phyloP scores from a whole-genome alignment of 2,888 invertebrate species.

The Idaea dimidiata region DNA sequence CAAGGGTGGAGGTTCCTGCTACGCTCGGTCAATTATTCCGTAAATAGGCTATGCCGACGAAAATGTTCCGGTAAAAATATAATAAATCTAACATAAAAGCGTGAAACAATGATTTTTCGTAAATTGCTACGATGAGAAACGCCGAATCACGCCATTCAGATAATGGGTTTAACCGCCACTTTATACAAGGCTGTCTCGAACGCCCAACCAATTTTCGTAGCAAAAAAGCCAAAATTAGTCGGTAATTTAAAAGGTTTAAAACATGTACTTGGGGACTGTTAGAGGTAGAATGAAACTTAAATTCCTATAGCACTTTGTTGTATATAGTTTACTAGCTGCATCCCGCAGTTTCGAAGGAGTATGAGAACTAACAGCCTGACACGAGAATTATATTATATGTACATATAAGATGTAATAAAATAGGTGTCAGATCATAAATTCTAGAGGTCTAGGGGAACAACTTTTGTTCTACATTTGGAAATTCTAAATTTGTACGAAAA shows the following conservation, averaged over 20 bases:
- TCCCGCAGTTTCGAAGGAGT: too few species aligned
- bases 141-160: background rate
- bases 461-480: too few species aligned
- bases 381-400: too few species aligned
- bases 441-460: too few species aligned
- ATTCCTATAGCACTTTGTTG: too few species aligned
- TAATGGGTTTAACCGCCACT: background rate
- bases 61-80: background rate
- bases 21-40: background rate
- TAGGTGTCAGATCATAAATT: too few species aligned
- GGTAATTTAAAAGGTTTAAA: background rate
- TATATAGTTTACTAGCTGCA: too few species aligned
- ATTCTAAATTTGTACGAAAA: too few species aligned
- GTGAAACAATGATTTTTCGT: background rate
- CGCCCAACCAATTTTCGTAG: background rate
- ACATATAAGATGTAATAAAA: too few species aligned
- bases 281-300: too few species aligned
- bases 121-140: background rate
- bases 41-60: background rate
- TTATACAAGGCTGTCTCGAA: background rate
- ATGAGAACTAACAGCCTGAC: too few species aligned
- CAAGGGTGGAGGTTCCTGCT: background rate
- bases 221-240: background rate
- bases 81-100: background rate
- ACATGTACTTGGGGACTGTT: background rate